Base-by-base conservation (phyloP, 2,888 invertebrate species). In the Aphrophora alni region DNA sequence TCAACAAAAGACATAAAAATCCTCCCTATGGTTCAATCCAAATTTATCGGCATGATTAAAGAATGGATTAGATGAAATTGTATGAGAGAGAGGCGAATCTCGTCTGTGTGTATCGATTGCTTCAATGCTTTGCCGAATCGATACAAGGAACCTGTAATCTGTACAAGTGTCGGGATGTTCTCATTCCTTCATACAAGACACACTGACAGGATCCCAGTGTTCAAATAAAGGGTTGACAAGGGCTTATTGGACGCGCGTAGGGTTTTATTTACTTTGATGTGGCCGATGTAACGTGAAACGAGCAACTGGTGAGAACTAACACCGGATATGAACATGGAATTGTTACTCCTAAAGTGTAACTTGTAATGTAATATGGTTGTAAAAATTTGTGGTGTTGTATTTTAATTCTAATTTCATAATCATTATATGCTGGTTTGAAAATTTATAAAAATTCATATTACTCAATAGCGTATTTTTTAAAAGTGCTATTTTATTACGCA, bases 31-130 rank as follows among this genome's bases (percentile, higher is more conserved):
- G 21, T 59, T 59, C 59, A 2, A 59, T 59, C 59, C 59, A 21
- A 59, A 59, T 59, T 59, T 59, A 59, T 59, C 59, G 59, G n/a
- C n/a, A 59, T 21, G 59, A 59, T 59, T 59, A 59, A 59, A 59
- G 59, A 21, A 21, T 21, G 59, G 59, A 59, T 59, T 21, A 59
- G 59, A n/a, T 21, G 59, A 59, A 59, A 44, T 12, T 44, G 33
- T 33, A 7, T 17, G 33, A 14, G 44, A 44, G 44, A 12, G 12
- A 33, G 33, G 33, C 3, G 33, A 33, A 33, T 33, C 33, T 33
- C 8, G 33, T 14, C 59, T n/a, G 59, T 0, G 59, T 21, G 4
- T 59, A 59, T 59, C 59, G 59, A 59, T 59, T 59, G 4, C 21
- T 21, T 59, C 59, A 59, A 59, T 7, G 21, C 17, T 3, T 7